phyloP scores from a whole-genome alignment of 1,140 invertebrate species.

The Druon quercuslanigerum region DNA sequence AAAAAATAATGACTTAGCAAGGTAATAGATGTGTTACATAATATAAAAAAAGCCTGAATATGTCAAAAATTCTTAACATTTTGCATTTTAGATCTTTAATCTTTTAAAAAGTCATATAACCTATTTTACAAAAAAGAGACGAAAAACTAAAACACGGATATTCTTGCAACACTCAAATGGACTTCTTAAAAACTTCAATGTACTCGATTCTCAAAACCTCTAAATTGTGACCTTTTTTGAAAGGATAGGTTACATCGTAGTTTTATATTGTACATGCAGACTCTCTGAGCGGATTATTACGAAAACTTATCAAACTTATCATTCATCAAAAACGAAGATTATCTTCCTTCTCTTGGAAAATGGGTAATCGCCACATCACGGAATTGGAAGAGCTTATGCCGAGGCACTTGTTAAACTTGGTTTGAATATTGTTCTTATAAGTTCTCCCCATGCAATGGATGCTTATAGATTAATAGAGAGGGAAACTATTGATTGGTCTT shows the following conservation, averaged over 20 bases:
- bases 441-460: conserved; percentile 79
- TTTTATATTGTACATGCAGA: conserved; percentile 56
- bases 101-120: no score
- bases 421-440: conserved; percentile 91
- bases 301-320: conserved; percentile 51
- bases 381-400: conserved; percentile 91
- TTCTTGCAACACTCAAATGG: not conserved
- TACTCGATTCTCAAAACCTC: no score
- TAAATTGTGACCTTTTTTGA: conserved; percentile 36
- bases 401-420: conserved; percentile 86
- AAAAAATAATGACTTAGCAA: no score
- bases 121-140: no score
- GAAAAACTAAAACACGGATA: no score
- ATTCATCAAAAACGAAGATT: conserved; percentile 38
- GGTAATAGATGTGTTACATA: no score
- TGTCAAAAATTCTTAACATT: no score
- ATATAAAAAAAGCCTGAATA: no score
- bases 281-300: conserved; percentile 49
- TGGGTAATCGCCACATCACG: conserved; percentile 86
- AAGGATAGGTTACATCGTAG: conserved; percentile 61
- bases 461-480: conserved; percentile 76
- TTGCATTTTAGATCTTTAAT: no score
- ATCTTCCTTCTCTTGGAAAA: conserved; percentile 57
- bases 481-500: conserved; percentile 75
- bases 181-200: not conserved